Evolutionary conservation across 2,113 vertebrate genomes (phyloP).

Genomic region (Cryptoleucopteryx plumbea): DNA sequence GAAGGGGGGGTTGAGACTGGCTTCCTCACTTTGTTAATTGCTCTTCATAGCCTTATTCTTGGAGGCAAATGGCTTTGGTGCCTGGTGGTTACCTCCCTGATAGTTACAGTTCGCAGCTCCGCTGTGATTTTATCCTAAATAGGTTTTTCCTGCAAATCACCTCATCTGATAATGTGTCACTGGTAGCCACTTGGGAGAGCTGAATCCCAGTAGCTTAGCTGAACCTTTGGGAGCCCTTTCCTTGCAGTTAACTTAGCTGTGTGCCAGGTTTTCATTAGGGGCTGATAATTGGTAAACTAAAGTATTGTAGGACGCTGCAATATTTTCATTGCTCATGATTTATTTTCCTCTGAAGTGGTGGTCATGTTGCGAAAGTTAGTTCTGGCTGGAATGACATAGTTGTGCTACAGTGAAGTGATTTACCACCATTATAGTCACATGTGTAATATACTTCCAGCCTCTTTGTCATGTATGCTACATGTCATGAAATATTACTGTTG

Average conservation of each 20-base stretch:
- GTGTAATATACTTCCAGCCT: neutral
- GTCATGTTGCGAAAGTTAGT: neutral
- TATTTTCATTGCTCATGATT: neutral
- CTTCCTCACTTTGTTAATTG: neutral
- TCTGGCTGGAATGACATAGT: neutral
- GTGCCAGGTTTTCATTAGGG: neutral
- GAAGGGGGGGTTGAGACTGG: accelerated
- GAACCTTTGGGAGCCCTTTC: neutral
- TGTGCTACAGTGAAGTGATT: neutral
- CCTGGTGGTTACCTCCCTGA: accelerated
- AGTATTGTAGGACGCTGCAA: neutral
- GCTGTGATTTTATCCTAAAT: neutral
- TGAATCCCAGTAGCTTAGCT: accelerated
- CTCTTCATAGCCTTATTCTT: accelerated
- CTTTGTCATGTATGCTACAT: neutral
- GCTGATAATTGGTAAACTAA: neutral
- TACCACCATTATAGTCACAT: neutral
- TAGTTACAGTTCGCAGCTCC: accelerated
- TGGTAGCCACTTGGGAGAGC: accelerated
- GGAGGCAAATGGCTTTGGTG: neutral
- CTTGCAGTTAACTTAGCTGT: neutral
- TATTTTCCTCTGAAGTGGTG: neutral
- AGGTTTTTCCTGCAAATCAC: neutral
- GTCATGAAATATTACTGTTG: neutral
- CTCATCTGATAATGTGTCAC: neutral